Evolutionary conservation across 2,797 vertebrate genomes (phyloP).

Genomic region (Pristis pectinata): DNA sequence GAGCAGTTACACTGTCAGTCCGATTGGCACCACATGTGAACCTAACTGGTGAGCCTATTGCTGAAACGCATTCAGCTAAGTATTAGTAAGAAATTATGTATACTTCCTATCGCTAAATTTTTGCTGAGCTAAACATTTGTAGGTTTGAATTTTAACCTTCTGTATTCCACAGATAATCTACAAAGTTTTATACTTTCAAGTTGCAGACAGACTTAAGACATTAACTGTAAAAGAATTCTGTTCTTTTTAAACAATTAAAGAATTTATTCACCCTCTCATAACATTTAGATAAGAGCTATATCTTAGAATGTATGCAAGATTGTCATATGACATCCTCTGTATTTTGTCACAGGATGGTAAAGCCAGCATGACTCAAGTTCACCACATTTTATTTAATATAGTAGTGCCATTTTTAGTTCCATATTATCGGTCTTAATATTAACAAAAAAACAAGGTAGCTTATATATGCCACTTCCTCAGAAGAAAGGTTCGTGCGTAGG

Average conservation of each 20-base stretch:
- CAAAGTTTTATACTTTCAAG: not conserved
- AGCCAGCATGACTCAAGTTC: not conserved
- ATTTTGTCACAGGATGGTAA: not conserved
- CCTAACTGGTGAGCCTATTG: constrained; percentile 76
- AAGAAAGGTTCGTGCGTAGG: not conserved
- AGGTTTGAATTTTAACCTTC: not conserved
- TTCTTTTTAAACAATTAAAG: not conserved
- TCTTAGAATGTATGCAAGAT: not conserved
- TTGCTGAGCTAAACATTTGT: not conserved
- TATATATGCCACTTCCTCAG: not conserved
- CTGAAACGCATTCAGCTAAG: not conserved
- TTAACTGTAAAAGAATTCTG: not conserved
- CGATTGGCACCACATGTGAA: constrained; percentile 87
- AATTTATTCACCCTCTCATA: not conserved
- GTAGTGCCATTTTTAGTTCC: not conserved
- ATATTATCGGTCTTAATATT: not conserved
- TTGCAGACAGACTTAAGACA: not conserved
- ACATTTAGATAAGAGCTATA: not conserved
- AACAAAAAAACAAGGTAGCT: not conserved
- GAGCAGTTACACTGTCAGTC: constrained; percentile 84
- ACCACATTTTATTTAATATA: not conserved
- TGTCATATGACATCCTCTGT: not conserved
- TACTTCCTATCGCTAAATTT: not conserved
- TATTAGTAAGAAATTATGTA: not conserved
- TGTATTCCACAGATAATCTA: not conserved